These are phyloP conservation scores for Ornithorhynchus anatinus DNA, from an alignment of 2,113 vertebrate species.

Conservation along the genomic window DNA sequence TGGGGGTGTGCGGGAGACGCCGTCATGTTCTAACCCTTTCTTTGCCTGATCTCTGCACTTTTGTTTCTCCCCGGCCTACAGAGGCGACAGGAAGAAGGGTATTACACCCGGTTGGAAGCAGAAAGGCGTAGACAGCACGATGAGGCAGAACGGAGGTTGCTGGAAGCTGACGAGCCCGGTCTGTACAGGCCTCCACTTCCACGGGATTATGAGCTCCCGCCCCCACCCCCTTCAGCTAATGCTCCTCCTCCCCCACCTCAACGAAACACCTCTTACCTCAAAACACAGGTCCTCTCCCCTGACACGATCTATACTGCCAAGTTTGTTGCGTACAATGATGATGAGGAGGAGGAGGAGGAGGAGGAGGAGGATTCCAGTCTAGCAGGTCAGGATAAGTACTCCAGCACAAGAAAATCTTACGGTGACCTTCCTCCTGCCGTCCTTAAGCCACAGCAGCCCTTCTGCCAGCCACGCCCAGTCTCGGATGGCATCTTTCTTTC, in stretches of 20 bases:
- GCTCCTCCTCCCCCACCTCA: conserved; percentile 94
- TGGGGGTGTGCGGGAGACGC: too few relatives aligned
- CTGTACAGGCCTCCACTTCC: conserved; percentile 97
- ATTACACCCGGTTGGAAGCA: conserved; percentile 95
- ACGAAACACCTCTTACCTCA: conserved; percentile 98
- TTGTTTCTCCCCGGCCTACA: conserved; percentile 68
- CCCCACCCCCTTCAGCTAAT: conserved; percentile 72
- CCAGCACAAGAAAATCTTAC: conserved; percentile 85
- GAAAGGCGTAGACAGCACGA: conserved; percentile 95
- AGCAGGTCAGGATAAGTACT: conserved; percentile 95
- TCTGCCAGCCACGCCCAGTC: conserved; percentile 84
- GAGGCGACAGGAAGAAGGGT: conserved; percentile 98
- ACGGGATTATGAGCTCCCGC: conserved; percentile 88
- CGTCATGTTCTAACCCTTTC: fast-evolving
- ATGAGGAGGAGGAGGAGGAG: conserved; percentile 78
- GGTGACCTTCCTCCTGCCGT: conserved; percentile 84
- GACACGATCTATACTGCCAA: conserved; percentile 98
- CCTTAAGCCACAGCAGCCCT: conserved; percentile 77
- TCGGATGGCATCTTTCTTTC: conserved; percentile 96
- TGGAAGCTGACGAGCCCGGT: conserved; percentile 92
- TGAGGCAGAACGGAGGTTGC: conserved; percentile 90
- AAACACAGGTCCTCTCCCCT: conserved; percentile 95
- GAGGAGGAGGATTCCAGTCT: conserved; percentile 75
- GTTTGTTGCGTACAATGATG: conserved; percentile 93
- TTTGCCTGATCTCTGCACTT: conserved; percentile 40